phyloP scores from a whole-genome alignment of 2,797 vertebrate species.

The Sebastes aleutianus region DNA sequence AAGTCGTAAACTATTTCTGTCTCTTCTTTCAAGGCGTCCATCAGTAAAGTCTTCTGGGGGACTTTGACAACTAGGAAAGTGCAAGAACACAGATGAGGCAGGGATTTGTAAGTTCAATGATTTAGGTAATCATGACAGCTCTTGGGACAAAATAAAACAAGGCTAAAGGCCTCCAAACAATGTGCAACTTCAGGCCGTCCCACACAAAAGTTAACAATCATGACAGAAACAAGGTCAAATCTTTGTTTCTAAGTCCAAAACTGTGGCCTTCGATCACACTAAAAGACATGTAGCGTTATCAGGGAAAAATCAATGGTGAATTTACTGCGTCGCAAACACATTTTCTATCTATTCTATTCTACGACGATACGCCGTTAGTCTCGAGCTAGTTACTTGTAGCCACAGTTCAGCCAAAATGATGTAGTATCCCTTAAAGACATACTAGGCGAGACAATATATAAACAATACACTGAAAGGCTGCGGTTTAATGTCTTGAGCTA shows the following conservation, averaged over 20 bases:
- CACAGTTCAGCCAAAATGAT: background rate
- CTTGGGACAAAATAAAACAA: background rate
- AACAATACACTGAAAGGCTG: background rate
- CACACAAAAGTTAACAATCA: background rate
- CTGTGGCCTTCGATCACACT: background rate
- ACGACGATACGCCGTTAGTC: no score
- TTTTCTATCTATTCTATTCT: no score
- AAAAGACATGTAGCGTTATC: background rate
- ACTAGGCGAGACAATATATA: background rate
- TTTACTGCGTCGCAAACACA: no score
- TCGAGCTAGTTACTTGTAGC: background rate
- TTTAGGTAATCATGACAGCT: background rate
- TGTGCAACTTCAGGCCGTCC: background rate
- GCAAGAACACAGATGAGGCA: background rate
- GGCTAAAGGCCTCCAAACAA: background rate
- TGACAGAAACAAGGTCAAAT: background rate
- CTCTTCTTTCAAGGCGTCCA: constrained; percentile 98
- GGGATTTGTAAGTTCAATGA: background rate
- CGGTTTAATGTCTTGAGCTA: background rate
- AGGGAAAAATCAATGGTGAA: no score
- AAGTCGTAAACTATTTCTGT: constrained; percentile 95
- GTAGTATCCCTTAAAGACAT: background rate
- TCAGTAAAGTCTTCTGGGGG: constrained; percentile 97
- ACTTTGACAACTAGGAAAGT: constrained; percentile 93
- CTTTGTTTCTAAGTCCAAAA: background rate